phyloP scores from a whole-genome alignment of 2,888 invertebrate species.

The Bedellia somnulentella region DNA sequence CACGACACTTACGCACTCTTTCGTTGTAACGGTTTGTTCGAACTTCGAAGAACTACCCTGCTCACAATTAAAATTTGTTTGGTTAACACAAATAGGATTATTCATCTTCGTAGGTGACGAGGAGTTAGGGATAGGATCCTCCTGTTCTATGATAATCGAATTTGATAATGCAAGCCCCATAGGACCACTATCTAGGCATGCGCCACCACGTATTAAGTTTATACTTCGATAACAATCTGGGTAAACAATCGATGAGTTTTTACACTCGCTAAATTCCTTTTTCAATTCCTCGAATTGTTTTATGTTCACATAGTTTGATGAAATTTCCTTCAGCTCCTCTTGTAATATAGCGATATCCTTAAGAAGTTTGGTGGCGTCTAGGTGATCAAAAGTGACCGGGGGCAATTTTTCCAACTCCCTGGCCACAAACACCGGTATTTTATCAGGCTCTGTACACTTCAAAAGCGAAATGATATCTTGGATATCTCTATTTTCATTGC shows the following conservation, averaged over 20 bases:
- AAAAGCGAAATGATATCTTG: not conserved
- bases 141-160: too few relatives aligned
- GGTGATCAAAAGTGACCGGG: slow-evolving; percentile 1
- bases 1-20: too few relatives aligned
- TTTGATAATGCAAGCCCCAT: too few relatives aligned
- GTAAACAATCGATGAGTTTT: not conserved
- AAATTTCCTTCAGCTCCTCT: not conserved
- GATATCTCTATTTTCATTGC: not conserved
- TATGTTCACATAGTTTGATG: not conserved
- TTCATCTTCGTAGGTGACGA: too few relatives aligned
- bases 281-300: not conserved
- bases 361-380: not conserved
- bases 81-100: too few relatives aligned
- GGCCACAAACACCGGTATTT: not conserved
- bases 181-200: too few relatives aligned
- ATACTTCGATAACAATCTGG: not conserved
- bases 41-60: too few relatives aligned
- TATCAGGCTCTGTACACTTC: not conserved
- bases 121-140: too few relatives aligned
- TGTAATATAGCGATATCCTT: not conserved
- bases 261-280: not conserved
- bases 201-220: not conserved
- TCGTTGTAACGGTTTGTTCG: too few relatives aligned
- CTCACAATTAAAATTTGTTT: too few relatives aligned
- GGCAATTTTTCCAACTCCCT: not conserved